phyloP scores from a whole-genome alignment of 92 coral and sea anemone genomes.

The Diadumene lineata region DNA sequence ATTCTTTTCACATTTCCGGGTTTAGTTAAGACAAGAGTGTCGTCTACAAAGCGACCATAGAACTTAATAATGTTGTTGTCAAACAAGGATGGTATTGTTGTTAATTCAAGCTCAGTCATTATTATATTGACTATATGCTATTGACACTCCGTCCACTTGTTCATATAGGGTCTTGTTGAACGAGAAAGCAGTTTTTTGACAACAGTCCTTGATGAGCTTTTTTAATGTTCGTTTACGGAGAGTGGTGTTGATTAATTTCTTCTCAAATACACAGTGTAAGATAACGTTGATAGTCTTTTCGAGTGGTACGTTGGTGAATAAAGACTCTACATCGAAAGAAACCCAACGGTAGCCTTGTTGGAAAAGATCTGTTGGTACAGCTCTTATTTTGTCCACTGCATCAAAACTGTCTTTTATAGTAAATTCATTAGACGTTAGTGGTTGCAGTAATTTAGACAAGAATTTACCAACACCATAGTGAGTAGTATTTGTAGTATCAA shows the following conservation, averaged over 20 bases:
- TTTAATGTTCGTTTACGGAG: conserved; percentile 30
- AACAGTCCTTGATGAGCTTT: conserved; percentile 33
- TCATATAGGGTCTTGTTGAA: conserved; percentile 28
- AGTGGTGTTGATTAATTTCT: conserved; percentile 24
- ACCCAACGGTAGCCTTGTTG: conserved; percentile 32
- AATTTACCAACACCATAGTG: conserved; percentile 34
- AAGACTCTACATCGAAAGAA: conserved; percentile 37
- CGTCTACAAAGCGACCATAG: conserved; percentile 18
- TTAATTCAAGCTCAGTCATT: conserved; percentile 46
- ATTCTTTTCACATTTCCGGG: background rate
- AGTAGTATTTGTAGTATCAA: conserved; percentile 32
- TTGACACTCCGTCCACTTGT: conserved; percentile 50
- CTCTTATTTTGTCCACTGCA: background rate
- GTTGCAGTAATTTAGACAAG: conserved; percentile 13
- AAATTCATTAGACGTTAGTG: no score
- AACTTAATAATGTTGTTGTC: conserved; percentile 6
- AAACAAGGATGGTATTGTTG: conserved; percentile 14
- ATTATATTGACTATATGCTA: conserved; percentile 32
- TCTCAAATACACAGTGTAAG: conserved; percentile 24
- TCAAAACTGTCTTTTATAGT: conserved; percentile 21
- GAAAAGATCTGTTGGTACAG: conserved; percentile 15
- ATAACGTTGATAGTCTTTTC: no score
- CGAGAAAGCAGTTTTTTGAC: conserved; percentile 36
- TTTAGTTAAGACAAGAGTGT: conserved; percentile 18
- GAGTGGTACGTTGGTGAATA: conserved; percentile 15